Evolutionary conservation across 1,140 invertebrate genomes (phyloP), one percentile per base, ranked within the genome.

Genomic region (Halictus rubicundus): DNA sequence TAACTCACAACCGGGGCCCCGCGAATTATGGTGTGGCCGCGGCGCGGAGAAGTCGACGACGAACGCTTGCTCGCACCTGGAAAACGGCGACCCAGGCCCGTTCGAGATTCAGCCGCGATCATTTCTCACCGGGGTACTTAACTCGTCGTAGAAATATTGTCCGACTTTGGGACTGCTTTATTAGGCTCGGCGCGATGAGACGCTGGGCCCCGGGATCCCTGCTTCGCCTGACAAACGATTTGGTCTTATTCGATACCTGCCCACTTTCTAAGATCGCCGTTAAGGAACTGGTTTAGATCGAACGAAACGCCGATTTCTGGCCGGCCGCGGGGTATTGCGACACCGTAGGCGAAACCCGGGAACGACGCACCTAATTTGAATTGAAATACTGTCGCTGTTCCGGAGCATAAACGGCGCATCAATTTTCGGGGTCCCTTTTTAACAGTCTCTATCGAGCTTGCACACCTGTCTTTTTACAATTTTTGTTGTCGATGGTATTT

Each of bases 11-110:
- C 49, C 49, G 21, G 68, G 57, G 19, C 46, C 32, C 32, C n/a
- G 73, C 72, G 82, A 87, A 87, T 87, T 87, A 84, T 87, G 83
- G 83, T 82, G 77, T 80, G 63, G 81, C 27, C n/a, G 83, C 42
- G 27, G 19, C 42, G 42, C 2, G 42, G 10, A 2, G 32, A 32
- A 32, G 32, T 32, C 32, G 32, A 32, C 49, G 65, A 66, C 77
- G 60, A n/a, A 68, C 61, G 52, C 70, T 32, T 49, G 68, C 60
- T 63, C 64, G 68, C 84, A 86, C 85, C 85, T 87, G 85, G 85
- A 75, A 64, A 86, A 71, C 78, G 66, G 42, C 46, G 46, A 63
- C 49, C 54, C 19, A 7, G 21, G 59, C 23, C 57, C 65, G 54
- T 27, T 65, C 57, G 69, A 69, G 71, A 73, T 75, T 71, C 71